Conservation (phyloP, 2,797 vertebrate species). For the Spondyliosoma cantharus region DNA sequence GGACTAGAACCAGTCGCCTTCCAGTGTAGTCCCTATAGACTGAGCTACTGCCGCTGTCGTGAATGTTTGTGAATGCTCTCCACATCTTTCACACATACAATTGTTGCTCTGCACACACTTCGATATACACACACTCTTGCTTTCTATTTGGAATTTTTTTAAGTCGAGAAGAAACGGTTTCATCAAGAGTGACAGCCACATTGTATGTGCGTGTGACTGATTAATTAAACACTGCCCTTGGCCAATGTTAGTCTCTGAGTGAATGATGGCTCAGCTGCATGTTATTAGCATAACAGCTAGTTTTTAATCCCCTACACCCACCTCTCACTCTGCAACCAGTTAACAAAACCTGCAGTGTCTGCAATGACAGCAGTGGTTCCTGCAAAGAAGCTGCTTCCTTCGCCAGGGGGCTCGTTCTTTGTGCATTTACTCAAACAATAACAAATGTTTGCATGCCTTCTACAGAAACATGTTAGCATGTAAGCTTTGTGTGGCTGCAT, state of each 20-base stretch:
- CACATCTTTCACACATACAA: slow-evolving; percentile 13
- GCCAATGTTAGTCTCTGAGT: slow-evolving; percentile 58
- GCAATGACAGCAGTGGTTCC: slow-evolving; percentile 63
- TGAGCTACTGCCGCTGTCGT: too few species aligned
- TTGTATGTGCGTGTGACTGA: slow-evolving; percentile 31
- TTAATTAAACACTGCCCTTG: slow-evolving; percentile 63
- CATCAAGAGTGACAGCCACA: slow-evolving; percentile 34
- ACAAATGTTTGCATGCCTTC: slow-evolving; percentile 51
- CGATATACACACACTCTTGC: slow-evolving; percentile 5
- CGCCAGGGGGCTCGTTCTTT: slow-evolving; percentile 66
- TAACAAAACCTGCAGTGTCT: slow-evolving; percentile 31
- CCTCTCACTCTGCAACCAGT: slow-evolving; percentile 37
- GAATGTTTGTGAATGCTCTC: slow-evolving; percentile 9
- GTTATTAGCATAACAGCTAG: slow-evolving; percentile 53
- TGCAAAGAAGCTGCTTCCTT: slow-evolving; percentile 66
- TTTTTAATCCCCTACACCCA: slow-evolving; percentile 26
- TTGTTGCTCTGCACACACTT: not conserved
- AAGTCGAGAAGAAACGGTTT: slow-evolving; percentile 19
- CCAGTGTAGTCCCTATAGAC: too few species aligned
- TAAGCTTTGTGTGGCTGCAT: not conserved
- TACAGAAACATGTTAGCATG: slow-evolving; percentile 47
- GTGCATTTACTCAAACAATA: slow-evolving; percentile 36
- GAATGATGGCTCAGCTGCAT: slow-evolving; percentile 56
- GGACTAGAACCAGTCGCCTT: too few species aligned
- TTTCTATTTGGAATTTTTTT: slow-evolving; percentile 2